These are phyloP conservation scores for Thunnus albacares DNA, from an alignment of 2,797 vertebrate genomes.

Conservation along the genomic window DNA sequence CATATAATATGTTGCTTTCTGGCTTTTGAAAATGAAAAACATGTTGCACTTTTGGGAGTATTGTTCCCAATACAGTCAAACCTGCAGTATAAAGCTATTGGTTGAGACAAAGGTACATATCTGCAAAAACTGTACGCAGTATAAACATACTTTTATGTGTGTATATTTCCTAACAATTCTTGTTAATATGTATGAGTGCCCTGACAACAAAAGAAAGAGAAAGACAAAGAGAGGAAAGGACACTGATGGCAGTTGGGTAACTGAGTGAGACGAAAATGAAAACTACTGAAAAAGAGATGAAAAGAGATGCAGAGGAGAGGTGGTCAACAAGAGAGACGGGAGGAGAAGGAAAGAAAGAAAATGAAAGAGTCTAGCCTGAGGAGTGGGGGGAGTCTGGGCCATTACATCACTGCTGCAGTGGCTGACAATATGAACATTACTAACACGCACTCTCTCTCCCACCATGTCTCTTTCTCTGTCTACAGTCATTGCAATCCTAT, in stretches of 20 bases:
- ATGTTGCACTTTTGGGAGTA: neutral
- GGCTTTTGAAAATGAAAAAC: constrained; percentile 8
- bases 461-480: neutral
- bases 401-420: constrained; percentile 81
- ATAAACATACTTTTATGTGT: neutral
- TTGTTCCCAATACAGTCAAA: neutral
- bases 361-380: constrained; percentile 45
- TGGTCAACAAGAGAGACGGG: constrained; percentile 37
- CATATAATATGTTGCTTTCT: constrained; percentile 9
- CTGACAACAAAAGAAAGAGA: constrained; percentile 14
- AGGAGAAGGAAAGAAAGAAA: constrained; percentile 30
- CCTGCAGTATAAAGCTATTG: neutral
- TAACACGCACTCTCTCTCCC: constrained; percentile 1
- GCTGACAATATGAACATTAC: constrained; percentile 59
- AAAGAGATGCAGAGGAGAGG: constrained; percentile 37
- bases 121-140: neutral
- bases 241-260: neutral
- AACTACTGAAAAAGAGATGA: constrained; percentile 24
- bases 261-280: constrained; percentile 21
- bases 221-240: neutral
- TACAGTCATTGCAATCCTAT: constrained; percentile 14
- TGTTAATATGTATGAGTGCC: constrained; percentile 13
- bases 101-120: neutral
- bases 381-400: constrained; percentile 58
- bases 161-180: neutral